These are phyloP conservation scores for Pitta sordida DNA, from an alignment of 2,113 vertebrate genomes.

Conservation along the genomic window DNA sequence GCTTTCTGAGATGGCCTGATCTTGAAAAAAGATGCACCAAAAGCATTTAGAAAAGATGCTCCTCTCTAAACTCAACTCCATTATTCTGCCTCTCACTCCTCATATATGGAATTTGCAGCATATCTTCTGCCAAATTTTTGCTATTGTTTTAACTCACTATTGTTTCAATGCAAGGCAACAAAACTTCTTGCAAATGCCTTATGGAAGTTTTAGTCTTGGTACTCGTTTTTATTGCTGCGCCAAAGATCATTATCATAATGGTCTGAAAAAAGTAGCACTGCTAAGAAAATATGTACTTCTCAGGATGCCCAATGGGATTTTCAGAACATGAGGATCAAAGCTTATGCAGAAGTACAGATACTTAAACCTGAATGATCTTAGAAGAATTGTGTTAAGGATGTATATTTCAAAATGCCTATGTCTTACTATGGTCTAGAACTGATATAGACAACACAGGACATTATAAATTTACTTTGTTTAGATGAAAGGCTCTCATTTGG, in stretches of 20 bases:
- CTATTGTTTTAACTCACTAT: not conserved
- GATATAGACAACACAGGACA: fast-evolving
- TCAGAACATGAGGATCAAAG: not conserved
- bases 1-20: not conserved
- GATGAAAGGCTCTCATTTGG: not conserved
- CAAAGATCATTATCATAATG: not conserved
- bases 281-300: not conserved
- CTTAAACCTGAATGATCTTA: not conserved
- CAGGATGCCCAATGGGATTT: not conserved
- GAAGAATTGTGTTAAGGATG: not conserved
- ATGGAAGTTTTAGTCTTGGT: not conserved
- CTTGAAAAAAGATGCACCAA: not conserved
- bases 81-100: not conserved
- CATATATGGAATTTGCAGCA: not conserved
- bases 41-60: not conserved
- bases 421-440: not conserved
- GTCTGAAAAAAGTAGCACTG: not conserved
- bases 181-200: not conserved
- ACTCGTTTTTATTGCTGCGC: not conserved
- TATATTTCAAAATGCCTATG: not conserved
- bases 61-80: not conserved
- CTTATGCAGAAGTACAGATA: not conserved
- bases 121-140: not conserved
- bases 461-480: not conserved
- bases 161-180: not conserved